Evolutionary conservation across 2,797 vertebrate species (phyloP), one percentile per base, ranked within the genome.

Genomic region (Bovichtus diacanthus): DNA sequence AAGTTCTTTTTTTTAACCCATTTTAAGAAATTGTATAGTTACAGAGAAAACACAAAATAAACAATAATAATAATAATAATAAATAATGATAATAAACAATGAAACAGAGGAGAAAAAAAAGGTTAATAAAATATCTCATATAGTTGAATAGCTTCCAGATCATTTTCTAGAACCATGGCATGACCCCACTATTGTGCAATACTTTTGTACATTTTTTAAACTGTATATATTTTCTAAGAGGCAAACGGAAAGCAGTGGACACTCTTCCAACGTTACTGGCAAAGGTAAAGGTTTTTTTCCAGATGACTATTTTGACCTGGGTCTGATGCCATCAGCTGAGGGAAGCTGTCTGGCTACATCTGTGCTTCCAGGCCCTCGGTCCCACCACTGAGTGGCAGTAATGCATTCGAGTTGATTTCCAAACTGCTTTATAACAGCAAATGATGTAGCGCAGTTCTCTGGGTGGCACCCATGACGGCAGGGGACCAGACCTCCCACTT

Each of bases 381-480:
- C 62, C 70, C 70, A 46, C 64, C 83, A 70, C 90, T 85, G 89
- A 88, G 83, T 88, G 90, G 81, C 83, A 89, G 83, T 86, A 89
- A 89, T 79, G 70, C 66, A 84, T 83, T 83, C 58, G 68, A 76
- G 76, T 77, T 80, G 79, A 89, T 83, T 82, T 84, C 78, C 78
- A 88, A n/a, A 88, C 74, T 76, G 74, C 78, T 80, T 85, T 85
- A 71, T 82, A 85, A 90, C 82, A 74, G 78, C 74, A 77, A 70
- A 72, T 86, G 73, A 87, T 80, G 83, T 68, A 78, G 69, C 69
- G 39, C 6, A 46, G 60, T 67, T 64, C 75, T 75, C 78, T 78
- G 76, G 81, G 84, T 47, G 59, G 73, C 71, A 54, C 73, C 72
- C 82, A 80, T 61, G 56, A 78, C 89, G 88, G 81, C 83, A 86